Evolutionary conservation across 2,113 vertebrate species (phyloP).

Genomic region (Tyto alba): DNA sequence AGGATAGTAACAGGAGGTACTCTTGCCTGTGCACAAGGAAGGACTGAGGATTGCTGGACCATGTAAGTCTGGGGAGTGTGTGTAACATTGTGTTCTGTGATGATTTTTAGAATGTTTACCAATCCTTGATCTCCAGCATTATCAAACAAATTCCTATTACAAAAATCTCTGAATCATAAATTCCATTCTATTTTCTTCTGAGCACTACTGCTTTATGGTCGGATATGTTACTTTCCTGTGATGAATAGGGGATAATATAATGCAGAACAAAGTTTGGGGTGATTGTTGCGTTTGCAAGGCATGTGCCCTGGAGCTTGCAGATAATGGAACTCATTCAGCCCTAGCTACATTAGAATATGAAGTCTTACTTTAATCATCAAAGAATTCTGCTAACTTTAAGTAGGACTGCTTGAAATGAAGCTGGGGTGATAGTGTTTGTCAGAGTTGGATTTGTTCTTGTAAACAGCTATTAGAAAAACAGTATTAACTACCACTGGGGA

Average conservation of each 20-base stretch:
- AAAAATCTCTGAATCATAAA: neutral
- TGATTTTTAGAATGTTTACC: neutral
- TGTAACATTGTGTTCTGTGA: neutral
- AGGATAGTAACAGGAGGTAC: too few relatives aligned
- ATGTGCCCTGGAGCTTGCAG: neutral
- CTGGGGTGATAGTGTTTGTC: neutral
- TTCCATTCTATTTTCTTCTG: neutral
- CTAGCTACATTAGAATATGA: neutral
- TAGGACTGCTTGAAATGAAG: neutral
- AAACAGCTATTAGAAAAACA: neutral
- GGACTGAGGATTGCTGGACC: neutral
- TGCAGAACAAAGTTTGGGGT: neutral
- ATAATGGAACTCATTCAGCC: fast-evolving
- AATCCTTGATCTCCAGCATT: neutral
- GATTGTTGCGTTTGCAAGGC: fast-evolving
- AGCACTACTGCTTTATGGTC: neutral
- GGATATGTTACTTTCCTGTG: neutral
- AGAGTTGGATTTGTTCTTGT: neutral
- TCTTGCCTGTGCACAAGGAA: neutral
- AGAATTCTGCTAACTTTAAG: neutral
- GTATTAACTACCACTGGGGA: neutral
- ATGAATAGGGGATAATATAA: neutral
- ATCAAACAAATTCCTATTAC: neutral
- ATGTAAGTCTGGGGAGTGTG: fast-evolving
- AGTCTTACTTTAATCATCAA: neutral